A percentile compares a stretch with the other conserved stretches of the same genome.
These are phyloP conservation scores for Pogonophryne albipinna DNA, from an alignment of 2,797 vertebrate genomes.

Conservation along the genomic window DNA sequence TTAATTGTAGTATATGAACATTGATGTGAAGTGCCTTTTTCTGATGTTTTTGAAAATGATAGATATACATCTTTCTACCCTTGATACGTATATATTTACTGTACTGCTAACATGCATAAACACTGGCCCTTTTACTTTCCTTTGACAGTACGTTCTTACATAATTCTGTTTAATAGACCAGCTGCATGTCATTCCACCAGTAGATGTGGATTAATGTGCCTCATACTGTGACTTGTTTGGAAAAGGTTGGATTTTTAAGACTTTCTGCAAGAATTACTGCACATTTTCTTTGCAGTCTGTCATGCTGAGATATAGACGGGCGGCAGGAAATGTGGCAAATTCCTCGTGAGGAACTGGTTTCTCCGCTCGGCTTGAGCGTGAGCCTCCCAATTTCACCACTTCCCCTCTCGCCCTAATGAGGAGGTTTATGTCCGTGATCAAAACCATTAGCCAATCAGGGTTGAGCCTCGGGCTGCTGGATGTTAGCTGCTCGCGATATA, in stretches of 20 bases:
- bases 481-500: slow-evolving; percentile 54
- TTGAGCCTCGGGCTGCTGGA: slow-evolving; percentile 38
- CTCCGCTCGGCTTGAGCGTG: slow-evolving; percentile 61
- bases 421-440: slow-evolving; percentile 73
- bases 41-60: no score
- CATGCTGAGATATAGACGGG: slow-evolving; percentile 55
- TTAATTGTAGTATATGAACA: no score
- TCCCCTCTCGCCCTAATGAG: slow-evolving; percentile 73
- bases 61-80: no score
- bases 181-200: slow-evolving; percentile 42
- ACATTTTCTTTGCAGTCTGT: slow-evolving; percentile 19
- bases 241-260: slow-evolving; percentile 46
- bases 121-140: background rate
- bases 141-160: background rate
- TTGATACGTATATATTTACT: no score
- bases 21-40: no score
- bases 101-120: background rate
- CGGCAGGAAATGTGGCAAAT: slow-evolving; percentile 72
- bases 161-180: background rate
- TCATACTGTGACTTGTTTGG: slow-evolving; percentile 51
- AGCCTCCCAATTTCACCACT: slow-evolving; percentile 68
- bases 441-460: slow-evolving; percentile 65
- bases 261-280: slow-evolving; percentile 35
- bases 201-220: slow-evolving; percentile 32
- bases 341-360: slow-evolving; percentile 65